Base-by-base conservation (phyloP, 2,888 invertebrate genomes). In the Dastarcus helophoroides region DNA sequence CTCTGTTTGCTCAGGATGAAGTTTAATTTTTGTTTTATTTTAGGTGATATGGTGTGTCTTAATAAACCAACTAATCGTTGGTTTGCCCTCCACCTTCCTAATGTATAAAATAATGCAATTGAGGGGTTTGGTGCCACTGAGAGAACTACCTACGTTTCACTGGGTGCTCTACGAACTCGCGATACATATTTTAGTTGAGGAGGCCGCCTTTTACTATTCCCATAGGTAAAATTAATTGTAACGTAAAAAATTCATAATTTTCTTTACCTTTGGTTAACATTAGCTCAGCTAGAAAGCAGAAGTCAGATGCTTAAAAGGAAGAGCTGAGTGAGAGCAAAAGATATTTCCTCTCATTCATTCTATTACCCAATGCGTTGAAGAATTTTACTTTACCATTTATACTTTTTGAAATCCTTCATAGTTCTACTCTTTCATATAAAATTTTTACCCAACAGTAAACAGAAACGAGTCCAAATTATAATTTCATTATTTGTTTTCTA, bases 191-290 rank as follows among this genome's bases (percentile, higher is more conserved):
- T 56, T 85, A 12, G 71, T 79, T 46, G 83, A 85, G 54, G 88
- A 88, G 61, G 66, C 83, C 41, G 76, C 75, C 31, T 88, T 88
- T 58, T 88, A 88, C 56, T 88, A 88, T 54, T 77, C 80, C 6
- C 86, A 88, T 60, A 75, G 85, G 70, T 77, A 57, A 40, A n/a
- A n/a, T n/a, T 35, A 7, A 22, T 28, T 24, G 2, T 13, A 19
- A 19, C 14, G 14, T 15, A 15, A 15, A 26, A 26, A 26, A 26
- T 15, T 26, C 10, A 8, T 15, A 15, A 7, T 15, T 15, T 5
- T 15, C 15, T 26, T 10, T 7, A 8, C 7, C 10, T 8, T 5
- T 26, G 15, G 27, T 7, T 24, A 19, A n/a, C n/a, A n/a, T n/a
- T n/a, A n/a, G n/a, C n/a, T n/a, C n/a, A n/a, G n/a, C n/a, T n/a